Evolutionary conservation across 2,113 vertebrate genomes (phyloP), one percentile per base, ranked within the genome.

Genomic region (Pluvialis apricaria): DNA sequence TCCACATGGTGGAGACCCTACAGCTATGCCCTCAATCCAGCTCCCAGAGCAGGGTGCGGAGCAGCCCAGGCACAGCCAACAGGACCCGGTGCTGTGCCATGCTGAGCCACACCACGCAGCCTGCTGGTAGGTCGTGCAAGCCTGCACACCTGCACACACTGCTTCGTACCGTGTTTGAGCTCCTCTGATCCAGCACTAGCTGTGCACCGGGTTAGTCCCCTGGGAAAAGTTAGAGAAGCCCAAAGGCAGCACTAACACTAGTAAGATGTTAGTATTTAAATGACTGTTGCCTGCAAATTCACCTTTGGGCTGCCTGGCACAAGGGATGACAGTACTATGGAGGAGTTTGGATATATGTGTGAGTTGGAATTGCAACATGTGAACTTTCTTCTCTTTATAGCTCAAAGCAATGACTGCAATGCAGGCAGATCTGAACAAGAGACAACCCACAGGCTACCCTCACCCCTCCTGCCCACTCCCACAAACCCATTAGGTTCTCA

Each of bases 81-180:
- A 42, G 44, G 40, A 31, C 24, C 36, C 16, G 10, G 68, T 19
- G 69, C 78, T 36, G 79, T 31, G 45, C 40, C 31, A 3, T 25
- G 55, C 40, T 6, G 29, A 49, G 62, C 22, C 68, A 9, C 45
- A 25, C 34, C 4, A 0, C 0, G 40, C 44, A 61, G 40, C 71
- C 54, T 13, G n/a, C 69, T 19, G 44, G 57, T 1, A 34, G 36
- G 47, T 31, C 0, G 0, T 15, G 10, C 15, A 9, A 11, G 32
- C 66, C 79, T 42, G 61, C 80, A 32, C 16, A 10, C 16, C 26
- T 14, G 29, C 68, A 69, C 28, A 36, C 44, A 10, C 24, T 13
- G 66, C 66, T n/a, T 9, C 34, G 5, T 3, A 15, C 42, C 36
- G 0, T 1, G 38, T 22, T 28, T 15, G 40, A 87, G 55, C 31